A percentile compares a stretch with the other conserved stretches of the same genome.
Evolutionary conservation across 2,888 invertebrate genomes (phyloP).

Genomic region (Caenorhabditis auriculariae): DNA sequence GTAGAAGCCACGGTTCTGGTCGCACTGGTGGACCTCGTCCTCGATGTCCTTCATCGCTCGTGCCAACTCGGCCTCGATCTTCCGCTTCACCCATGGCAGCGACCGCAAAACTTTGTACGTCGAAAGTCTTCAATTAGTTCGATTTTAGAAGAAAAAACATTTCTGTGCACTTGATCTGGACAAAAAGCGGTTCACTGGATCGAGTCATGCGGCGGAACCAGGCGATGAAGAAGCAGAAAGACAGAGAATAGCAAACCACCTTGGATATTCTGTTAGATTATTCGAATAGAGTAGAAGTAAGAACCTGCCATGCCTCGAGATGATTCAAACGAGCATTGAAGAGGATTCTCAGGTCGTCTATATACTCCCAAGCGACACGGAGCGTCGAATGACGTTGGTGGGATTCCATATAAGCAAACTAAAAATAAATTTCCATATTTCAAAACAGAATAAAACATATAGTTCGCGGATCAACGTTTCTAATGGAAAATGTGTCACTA

Average conservation of each 20-base stretch:
- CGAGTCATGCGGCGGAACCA: conserved; percentile 17
- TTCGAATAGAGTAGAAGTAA: neutral
- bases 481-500: no score
- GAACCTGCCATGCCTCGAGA: conserved; percentile 56
- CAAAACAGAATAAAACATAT: no score
- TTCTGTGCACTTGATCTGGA: conserved; percentile 7
- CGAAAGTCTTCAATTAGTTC: conserved; percentile 8
- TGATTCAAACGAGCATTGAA: conserved; percentile 49
- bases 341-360: conserved; percentile 42
- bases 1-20: conserved; percentile 51
- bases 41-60: conserved; percentile 37
- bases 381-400: conserved; percentile 20
- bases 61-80: conserved; percentile 30
- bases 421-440: no score
- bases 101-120: conserved; percentile 16
- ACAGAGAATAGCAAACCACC: conserved; percentile 41
- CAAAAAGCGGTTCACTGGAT: conserved; percentile 15
- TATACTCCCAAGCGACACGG: conserved; percentile 39
- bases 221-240: conserved; percentile 24
- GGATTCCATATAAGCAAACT: no score
- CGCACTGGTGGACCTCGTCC: conserved; percentile 42
- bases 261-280: conserved; percentile 10
- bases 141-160: neutral
- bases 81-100: conserved; percentile 35
- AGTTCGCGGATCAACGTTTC: no score